Conservation (phyloP, 2,888 invertebrate species). For the Argynnis bischoffii region DNA sequence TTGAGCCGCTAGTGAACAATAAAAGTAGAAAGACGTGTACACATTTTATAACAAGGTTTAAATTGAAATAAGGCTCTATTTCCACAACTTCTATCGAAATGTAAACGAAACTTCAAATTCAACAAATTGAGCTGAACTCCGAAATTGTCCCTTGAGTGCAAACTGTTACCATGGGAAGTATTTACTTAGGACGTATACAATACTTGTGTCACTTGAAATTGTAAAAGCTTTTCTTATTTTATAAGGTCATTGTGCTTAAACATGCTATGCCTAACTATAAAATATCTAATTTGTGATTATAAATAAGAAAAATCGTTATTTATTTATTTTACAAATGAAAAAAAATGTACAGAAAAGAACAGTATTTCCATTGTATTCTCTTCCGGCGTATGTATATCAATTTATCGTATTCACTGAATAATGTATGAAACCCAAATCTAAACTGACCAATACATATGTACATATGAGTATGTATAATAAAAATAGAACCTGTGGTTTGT, state of each 20-base stretch:
- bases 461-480: too few species aligned
- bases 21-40: too few species aligned
- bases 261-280: background rate
- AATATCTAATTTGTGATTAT: background rate
- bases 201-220: slow-evolving; percentile 4
- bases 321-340: too few species aligned
- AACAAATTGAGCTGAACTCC: slow-evolving; percentile 15
- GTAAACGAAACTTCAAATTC: slow-evolving; percentile 15
- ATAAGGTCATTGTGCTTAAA: background rate
- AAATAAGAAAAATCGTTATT: too few species aligned
- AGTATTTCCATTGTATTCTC: too few species aligned
- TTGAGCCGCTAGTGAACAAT: too few species aligned
- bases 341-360: too few species aligned
- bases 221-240: background rate
- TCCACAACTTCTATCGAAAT: slow-evolving; percentile 17
- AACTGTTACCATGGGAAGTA: slow-evolving; percentile 4
- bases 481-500: too few species aligned
- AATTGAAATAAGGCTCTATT: slow-evolving; percentile 28
- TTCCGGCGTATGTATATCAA: too few species aligned
- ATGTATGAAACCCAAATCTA: too few species aligned
- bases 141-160: slow-evolving; percentile 20
- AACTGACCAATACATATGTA: too few species aligned
- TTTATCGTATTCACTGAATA: too few species aligned
- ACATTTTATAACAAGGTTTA: slow-evolving; percentile 41
- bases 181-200: slow-evolving; percentile 13